A percentile compares a stretch with the other conserved stretches of the same genome.
These are phyloP conservation scores for Agapostemon virescens DNA, from an alignment of 2,888 invertebrate genomes.

Conservation along the genomic window DNA sequence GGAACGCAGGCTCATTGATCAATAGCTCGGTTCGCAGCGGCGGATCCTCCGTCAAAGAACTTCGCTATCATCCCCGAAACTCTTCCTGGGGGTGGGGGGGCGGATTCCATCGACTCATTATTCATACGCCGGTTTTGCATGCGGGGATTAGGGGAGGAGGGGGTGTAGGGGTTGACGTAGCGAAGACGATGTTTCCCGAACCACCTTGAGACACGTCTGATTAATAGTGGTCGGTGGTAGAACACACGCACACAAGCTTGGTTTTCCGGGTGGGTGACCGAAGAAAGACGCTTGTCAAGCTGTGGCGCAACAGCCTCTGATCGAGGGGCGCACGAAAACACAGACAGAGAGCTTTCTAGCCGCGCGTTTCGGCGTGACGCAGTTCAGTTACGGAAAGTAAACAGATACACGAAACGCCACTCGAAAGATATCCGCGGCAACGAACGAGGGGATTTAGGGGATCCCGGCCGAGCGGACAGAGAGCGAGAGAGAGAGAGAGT, in stretches of 20 bases:
- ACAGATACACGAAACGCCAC: neutral
- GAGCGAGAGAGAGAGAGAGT: neutral
- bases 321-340: neutral
- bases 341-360: neutral
- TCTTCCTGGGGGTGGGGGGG: no score
- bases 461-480: slow-evolving; percentile 6
- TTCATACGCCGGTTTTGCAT: slow-evolving; percentile 31
- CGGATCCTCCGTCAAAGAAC: slow-evolving; percentile 39
- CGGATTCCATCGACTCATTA: slow-evolving; percentile 32
- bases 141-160: neutral
- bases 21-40: slow-evolving; percentile 23
- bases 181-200: no score
- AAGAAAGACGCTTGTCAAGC: neutral
- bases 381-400: neutral
- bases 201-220: slow-evolving; percentile 10
- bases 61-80: slow-evolving; percentile 34
- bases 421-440: slow-evolving; percentile 3
- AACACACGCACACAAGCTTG: neutral
- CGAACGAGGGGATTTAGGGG: slow-evolving; percentile 1
- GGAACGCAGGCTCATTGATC: slow-evolving; percentile 40
- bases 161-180: neutral
- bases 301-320: slow-evolving; percentile 1
- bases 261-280: neutral
- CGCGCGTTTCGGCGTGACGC: neutral
- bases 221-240: slow-evolving; percentile 15